Evolutionary conservation across 1,140 invertebrate species (phyloP).

Genomic region (Sitobion miscanthi): DNA sequence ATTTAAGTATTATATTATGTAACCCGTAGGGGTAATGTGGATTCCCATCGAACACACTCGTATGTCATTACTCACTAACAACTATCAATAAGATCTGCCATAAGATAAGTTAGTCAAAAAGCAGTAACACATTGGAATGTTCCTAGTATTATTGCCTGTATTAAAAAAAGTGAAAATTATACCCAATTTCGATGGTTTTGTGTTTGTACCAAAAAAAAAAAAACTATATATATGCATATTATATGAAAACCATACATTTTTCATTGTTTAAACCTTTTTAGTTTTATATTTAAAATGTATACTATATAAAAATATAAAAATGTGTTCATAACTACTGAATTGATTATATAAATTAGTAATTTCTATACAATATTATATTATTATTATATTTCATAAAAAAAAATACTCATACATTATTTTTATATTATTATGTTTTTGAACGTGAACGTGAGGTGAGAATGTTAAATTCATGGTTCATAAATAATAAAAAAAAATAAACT

Average conservation of each 20-base stretch:
- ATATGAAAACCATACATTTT: not conserved
- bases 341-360: not conserved
- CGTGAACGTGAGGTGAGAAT: not conserved
- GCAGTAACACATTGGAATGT: not conserved
- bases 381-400: not conserved
- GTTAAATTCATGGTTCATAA: not conserved
- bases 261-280: too few relatives aligned
- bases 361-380: not conserved
- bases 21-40: not conserved
- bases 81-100: not conserved
- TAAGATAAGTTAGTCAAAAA: not conserved
- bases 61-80: not conserved
- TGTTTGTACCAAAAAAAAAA: not conserved
- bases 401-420: not conserved
- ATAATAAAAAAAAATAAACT: not conserved
- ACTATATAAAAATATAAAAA: not conserved
- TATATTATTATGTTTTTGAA: not conserved
- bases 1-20: not conserved
- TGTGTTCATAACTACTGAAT: not conserved
- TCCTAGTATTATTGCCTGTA: not conserved
- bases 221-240: not conserved
- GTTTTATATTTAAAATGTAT: not conserved
- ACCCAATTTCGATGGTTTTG: not conserved
- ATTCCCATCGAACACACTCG: not conserved
- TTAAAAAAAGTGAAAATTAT: not conserved